These are phyloP conservation scores for Elephas maximus DNA, from an alignment of 2,113 vertebrate genomes.

Conservation along the genomic window DNA sequence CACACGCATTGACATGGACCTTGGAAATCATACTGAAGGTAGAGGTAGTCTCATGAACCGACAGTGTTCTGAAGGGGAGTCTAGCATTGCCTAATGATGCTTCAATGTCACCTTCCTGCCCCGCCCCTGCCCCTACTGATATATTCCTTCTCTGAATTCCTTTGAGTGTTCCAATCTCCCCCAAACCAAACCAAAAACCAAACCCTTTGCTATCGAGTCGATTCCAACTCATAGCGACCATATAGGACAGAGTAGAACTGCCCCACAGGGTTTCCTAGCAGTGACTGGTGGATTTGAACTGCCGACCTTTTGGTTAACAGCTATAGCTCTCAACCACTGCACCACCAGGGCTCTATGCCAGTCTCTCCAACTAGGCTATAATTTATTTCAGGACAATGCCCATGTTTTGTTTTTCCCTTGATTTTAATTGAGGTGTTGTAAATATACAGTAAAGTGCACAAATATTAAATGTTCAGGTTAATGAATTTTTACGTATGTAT, in stretches of 20 bases:
- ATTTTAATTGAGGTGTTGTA: not conserved
- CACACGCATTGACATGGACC: not conserved
- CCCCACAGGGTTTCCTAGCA: too few species aligned
- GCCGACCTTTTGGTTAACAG: too few species aligned
- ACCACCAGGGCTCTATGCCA: too few species aligned
- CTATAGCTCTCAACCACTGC: too few species aligned
- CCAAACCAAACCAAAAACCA: too few species aligned
- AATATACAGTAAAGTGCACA: not conserved
- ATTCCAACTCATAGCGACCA: too few species aligned
- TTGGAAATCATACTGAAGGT: not conserved
- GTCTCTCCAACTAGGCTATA: fast-evolving
- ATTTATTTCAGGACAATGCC: not conserved
- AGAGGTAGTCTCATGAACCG: not conserved
- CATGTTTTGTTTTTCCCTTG: not conserved
- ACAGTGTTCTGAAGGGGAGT: not conserved
- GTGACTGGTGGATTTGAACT: too few species aligned
- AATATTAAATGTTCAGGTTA: too few species aligned
- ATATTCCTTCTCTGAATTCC: not conserved
- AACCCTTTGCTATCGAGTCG: too few species aligned
- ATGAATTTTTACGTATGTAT: too few species aligned
- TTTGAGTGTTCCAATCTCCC: too few species aligned
- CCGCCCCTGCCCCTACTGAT: not conserved
- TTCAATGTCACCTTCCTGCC: not conserved
- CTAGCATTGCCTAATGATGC: not conserved
- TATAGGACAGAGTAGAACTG: too few species aligned